Evolutionary conservation across 2,113 vertebrate genomes (phyloP).

Genomic region (Corvus cornix): DNA sequence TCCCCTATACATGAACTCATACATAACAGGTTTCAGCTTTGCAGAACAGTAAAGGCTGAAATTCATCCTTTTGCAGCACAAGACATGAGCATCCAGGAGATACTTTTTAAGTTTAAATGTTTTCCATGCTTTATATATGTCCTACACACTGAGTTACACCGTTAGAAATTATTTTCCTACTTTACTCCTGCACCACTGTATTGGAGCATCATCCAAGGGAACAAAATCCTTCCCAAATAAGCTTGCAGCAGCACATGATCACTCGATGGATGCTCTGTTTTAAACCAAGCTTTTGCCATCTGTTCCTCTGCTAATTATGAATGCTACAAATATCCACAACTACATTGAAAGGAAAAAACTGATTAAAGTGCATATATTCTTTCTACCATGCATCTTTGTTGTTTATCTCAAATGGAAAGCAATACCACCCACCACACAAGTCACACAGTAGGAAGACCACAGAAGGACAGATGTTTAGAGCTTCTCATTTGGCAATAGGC

Average conservation of each 20-base stretch:
- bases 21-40: neutral
- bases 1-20: neutral
- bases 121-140: neutral
- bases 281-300: conserved; percentile 55
- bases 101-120: neutral
- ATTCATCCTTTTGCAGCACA: neutral
- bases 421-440: neutral
- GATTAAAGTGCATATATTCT: neutral
- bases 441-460: neutral
- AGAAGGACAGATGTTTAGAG: neutral
- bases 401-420: neutral
- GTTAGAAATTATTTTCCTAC: neutral
- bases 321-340: conserved; percentile 46
- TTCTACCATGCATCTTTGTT: neutral
- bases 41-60: neutral
- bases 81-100: neutral
- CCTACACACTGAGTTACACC: neutral
- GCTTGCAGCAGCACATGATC: conserved; percentile 8
- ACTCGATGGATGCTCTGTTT: conserved; percentile 20
- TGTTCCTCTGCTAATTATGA: conserved; percentile 65
- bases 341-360: neutral
- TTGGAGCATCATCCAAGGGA: neutral
- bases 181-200: neutral
- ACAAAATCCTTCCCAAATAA: neutral
- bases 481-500: neutral